phyloP scores from a whole-genome alignment of 2,888 invertebrate species.

The Altica lythri region DNA sequence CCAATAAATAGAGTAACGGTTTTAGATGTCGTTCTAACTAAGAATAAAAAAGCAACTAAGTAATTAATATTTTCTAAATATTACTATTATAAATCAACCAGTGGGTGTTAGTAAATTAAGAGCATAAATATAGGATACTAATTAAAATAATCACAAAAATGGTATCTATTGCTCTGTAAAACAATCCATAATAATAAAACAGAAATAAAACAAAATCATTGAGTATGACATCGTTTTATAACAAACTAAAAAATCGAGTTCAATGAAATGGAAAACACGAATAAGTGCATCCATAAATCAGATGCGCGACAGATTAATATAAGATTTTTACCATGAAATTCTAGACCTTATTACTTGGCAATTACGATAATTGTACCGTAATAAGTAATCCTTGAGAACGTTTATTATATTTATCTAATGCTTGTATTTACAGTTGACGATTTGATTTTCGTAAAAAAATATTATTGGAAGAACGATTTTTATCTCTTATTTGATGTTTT shows the following conservation, averaged over 20 bases:
- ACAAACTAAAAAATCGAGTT: slow-evolving; percentile 3
- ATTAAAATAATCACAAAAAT: too few species aligned
- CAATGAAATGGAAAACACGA: slow-evolving; percentile 10
- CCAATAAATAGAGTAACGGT: too few species aligned
- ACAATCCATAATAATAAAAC: neutral
- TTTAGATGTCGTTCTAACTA: too few species aligned
- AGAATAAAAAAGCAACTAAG: too few species aligned
- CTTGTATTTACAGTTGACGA: neutral
- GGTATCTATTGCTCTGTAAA: too few species aligned
- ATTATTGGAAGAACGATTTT: too few species aligned
- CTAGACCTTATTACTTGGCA: slow-evolving; percentile 16
- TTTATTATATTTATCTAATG: slow-evolving; percentile 1
- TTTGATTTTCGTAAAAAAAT: too few species aligned
- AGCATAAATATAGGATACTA: too few species aligned
- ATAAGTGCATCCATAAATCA: slow-evolving; percentile 19
- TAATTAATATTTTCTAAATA: too few species aligned
- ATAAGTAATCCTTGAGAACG: slow-evolving; percentile 9
- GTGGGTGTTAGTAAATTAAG: too few species aligned
- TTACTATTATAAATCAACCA: too few species aligned
- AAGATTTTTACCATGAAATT: slow-evolving; percentile 16
- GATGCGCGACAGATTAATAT: slow-evolving; percentile 14
- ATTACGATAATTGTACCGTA: slow-evolving; percentile 20
- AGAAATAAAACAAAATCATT: slow-evolving; percentile 1
- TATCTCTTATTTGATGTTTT: too few species aligned
- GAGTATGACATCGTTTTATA: slow-evolving; percentile 1